Conservation (phyloP, 1,140 invertebrate genomes). For the Drosophila ambigua region DNA sequence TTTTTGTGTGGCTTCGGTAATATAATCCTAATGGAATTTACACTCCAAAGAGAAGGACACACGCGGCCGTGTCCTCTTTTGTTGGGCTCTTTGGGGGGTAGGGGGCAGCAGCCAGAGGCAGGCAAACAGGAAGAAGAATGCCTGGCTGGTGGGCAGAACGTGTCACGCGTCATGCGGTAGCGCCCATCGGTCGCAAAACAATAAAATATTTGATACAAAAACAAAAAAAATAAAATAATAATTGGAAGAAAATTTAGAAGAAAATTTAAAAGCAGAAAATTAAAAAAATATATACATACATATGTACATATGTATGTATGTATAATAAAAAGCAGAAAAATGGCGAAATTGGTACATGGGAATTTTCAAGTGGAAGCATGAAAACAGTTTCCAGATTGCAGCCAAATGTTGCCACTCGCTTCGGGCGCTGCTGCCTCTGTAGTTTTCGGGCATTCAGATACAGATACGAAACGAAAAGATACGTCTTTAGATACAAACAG, state of each 20-base stretch:
- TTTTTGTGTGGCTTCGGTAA: conserved; percentile 63
- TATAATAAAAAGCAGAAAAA: not conserved
- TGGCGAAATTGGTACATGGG: not conserved
- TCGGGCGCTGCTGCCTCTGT: conserved; percentile 12
- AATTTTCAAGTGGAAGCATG: conserved; percentile 1
- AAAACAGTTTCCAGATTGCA: conserved; percentile 17
- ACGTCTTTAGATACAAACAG: not conserved
- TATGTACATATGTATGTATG: too few relatives aligned
- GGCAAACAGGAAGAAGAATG: not conserved
- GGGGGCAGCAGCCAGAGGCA: not conserved
- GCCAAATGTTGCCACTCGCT: conserved; percentile 26
- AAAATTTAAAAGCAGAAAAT: too few relatives aligned
- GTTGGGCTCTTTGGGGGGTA: conserved; percentile 30
- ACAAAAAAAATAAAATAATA: too few relatives aligned
- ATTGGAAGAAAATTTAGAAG: too few relatives aligned
- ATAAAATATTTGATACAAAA: too few relatives aligned
- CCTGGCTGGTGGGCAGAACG: too few relatives aligned
- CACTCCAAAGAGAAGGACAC: conserved; percentile 58
- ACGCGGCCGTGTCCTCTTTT: conserved; percentile 57
- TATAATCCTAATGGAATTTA: conserved; percentile 82
- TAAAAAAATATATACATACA: too few relatives aligned
- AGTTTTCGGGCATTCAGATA: not conserved
- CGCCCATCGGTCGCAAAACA: too few relatives aligned
- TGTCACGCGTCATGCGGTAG: too few relatives aligned
- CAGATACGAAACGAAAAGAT: not conserved